A percentile compares a stretch with the other conserved stretches of the same genome.
phyloP scores from a whole-genome alignment of 2,888 invertebrate genomes.

The Erebia ligea region DNA sequence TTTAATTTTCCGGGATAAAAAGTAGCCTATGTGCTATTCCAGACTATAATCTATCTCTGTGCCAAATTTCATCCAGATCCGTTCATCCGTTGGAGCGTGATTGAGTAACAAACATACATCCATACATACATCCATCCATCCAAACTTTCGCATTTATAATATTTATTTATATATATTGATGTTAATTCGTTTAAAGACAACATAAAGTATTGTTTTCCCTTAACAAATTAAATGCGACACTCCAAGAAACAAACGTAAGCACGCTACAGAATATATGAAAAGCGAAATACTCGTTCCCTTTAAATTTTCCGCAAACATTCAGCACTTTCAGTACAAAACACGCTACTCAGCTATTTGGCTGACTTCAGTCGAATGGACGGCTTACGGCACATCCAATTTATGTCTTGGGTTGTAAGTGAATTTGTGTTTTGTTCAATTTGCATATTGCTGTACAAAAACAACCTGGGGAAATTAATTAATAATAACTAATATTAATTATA shows the following conservation, averaged over 20 bases:
- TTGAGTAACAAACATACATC: no score
- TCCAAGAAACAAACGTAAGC: slow-evolving; percentile 15
- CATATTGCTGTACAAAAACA: slow-evolving; percentile 8
- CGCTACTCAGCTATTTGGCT: slow-evolving; percentile 15
- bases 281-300: slow-evolving; percentile 2
- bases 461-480: no score
- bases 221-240: slow-evolving; percentile 11
- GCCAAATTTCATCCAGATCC: no score
- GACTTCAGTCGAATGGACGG: slow-evolving; percentile 14
- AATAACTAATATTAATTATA: no score
- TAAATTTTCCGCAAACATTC: slow-evolving; percentile 20
- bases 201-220: background rate
- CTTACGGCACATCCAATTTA: slow-evolving; percentile 19
- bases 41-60: no score
- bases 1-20: no score
- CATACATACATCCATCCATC: no score
- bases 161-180: no score
- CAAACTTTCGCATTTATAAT: no score
- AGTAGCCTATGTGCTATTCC: no score
- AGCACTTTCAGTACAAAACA: slow-evolving; percentile 18
- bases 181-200: no score
- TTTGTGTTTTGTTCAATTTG: slow-evolving; percentile 5
- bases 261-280: slow-evolving; percentile 3
- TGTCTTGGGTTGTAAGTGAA: slow-evolving; percentile 9
- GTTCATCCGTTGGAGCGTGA: no score